Conservation (phyloP, 2,888 invertebrate species). For the Hypena proboscidalis region DNA sequence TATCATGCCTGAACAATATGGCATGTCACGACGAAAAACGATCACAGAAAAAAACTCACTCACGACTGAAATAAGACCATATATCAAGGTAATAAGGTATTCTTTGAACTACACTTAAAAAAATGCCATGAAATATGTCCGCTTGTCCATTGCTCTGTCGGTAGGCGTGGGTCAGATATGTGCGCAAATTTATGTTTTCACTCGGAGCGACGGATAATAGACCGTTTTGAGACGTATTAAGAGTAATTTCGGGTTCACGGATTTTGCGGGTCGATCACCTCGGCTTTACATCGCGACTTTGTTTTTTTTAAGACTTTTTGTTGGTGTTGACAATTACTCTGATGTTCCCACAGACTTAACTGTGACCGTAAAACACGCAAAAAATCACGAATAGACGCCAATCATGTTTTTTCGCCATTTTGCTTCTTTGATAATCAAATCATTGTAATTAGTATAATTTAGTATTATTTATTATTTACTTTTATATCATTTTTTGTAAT, state of each 20-base stretch:
- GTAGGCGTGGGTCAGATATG: conserved; percentile 81
- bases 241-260: conserved; percentile 44
- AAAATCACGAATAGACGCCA: conserved; percentile 34
- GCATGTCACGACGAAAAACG: conserved; percentile 81
- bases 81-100: conserved; percentile 54
- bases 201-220: conserved; percentile 56
- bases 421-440: too few relatives aligned
- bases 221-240: conserved; percentile 56
- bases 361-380: conserved; percentile 45
- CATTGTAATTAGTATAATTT: too few relatives aligned
- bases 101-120: conserved; percentile 48
- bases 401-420: conserved; percentile 31
- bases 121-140: conserved; percentile 78
- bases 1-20: conserved; percentile 82
- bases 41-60: conserved; percentile 56
- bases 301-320: conserved; percentile 55
- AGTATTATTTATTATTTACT: too few relatives aligned
- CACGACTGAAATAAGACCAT: conserved; percentile 53
- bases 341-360: conserved; percentile 56
- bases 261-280: conserved; percentile 64
- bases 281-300: conserved; percentile 61
- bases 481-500: too few relatives aligned
- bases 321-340: conserved; percentile 64
- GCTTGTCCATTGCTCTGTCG: conserved; percentile 69
- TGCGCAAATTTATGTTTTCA: conserved; percentile 60